A percentile compares a stretch with the other conserved stretches of the same genome.
Conservation (phyloP, 2,797 vertebrate species). For the Hippopotamyrus pictus region DNA sequence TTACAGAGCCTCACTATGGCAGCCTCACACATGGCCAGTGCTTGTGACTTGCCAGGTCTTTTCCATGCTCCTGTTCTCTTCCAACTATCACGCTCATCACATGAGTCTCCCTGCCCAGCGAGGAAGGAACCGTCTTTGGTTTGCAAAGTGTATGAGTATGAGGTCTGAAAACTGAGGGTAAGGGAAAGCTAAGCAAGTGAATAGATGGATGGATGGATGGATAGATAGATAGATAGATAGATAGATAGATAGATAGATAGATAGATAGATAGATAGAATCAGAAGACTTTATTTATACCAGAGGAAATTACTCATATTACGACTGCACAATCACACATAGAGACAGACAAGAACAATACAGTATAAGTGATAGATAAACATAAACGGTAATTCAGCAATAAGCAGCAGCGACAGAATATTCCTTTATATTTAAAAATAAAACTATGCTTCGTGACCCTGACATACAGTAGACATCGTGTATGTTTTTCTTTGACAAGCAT, state of each 20-base stretch:
- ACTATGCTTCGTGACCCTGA: background rate
- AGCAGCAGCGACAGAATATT: background rate
- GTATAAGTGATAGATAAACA: too few relatives aligned
- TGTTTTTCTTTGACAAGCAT: background rate
- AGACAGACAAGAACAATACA: background rate
- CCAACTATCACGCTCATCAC: background rate
- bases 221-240: background rate
- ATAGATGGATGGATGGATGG: background rate
- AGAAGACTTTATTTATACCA: background rate
- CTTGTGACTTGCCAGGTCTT: background rate
- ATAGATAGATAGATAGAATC: background rate
- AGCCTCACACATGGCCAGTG: background rate
- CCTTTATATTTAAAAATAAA: background rate
- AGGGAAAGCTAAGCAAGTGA: background rate
- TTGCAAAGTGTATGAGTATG: background rate
- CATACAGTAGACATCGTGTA: background rate
- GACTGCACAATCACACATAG: background rate
- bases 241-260: background rate
- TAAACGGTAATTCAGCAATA: background rate
- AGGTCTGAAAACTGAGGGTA: background rate
- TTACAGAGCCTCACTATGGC: constrained; percentile 38
- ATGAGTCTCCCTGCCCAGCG: background rate
- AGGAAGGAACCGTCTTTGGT: background rate
- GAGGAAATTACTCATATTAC: background rate
- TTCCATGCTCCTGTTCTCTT: background rate